Percentiles rank a stretch among this genome's conserved stretches.
Evolutionary conservation across 2,888 invertebrate species (phyloP).

Genomic region (Andrena minutula): DNA sequence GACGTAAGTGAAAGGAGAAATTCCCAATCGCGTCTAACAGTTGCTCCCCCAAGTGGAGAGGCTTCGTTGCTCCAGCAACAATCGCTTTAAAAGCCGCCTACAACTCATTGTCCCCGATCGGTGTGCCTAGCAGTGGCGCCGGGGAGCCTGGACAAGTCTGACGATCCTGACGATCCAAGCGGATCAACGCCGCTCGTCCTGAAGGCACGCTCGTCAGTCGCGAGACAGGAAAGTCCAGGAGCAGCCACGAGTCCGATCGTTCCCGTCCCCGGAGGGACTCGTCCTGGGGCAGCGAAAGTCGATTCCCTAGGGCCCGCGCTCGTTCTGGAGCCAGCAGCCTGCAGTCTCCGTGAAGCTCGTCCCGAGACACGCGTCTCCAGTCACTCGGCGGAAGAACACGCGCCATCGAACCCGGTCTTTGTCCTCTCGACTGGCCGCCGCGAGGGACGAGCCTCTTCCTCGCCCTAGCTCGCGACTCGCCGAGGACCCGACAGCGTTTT

Average conservation of each 20-base stretch:
- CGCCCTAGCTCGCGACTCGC: slow-evolving; percentile 1
- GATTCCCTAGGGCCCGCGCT: neutral
- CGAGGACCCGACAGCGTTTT: slow-evolving; percentile 27
- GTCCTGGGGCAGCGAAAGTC: neutral
- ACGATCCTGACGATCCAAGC: neutral
- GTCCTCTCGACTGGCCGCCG: slow-evolving; percentile 10
- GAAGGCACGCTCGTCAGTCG: slow-evolving; percentile 55
- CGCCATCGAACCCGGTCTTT: neutral
- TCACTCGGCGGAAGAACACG: neutral
- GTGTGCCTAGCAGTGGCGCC: slow-evolving; percentile 11
- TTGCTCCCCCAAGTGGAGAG: neutral
- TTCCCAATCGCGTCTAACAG: neutral
- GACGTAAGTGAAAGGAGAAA: neutral
- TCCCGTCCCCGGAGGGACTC: neutral
- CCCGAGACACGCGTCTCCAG: slow-evolving; percentile 1
- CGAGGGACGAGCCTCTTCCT: neutral
- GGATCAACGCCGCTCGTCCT: slow-evolving; percentile 36
- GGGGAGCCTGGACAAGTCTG: neutral
- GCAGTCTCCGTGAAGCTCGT: neutral
- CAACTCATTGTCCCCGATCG: neutral
- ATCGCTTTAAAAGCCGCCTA: neutral
- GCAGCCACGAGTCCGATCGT: neutral
- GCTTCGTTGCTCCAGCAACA: neutral
- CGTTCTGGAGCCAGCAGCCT: neutral
- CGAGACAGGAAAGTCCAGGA: slow-evolving; percentile 6